phyloP scores from a whole-genome alignment of 1,140 invertebrate species.

The Drosophila lacertosa region DNA sequence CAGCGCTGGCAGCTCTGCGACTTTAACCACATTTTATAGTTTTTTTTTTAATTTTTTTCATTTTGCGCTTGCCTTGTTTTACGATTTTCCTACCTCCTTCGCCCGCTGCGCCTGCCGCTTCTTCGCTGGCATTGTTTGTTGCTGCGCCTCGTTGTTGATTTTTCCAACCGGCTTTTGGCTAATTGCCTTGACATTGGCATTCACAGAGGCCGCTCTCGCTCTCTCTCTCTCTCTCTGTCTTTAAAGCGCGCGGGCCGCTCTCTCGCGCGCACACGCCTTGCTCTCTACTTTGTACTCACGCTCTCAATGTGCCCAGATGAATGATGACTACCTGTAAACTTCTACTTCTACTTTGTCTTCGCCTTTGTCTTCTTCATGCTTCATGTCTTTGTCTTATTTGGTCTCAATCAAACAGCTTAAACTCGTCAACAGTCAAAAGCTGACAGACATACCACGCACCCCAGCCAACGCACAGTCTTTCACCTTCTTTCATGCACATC shows the following conservation, averaged over 20 bases:
- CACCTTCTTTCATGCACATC: background rate
- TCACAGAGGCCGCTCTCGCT: conserved; percentile 39
- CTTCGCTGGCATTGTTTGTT: conserved; percentile 66
- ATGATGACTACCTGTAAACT: conserved; percentile 34
- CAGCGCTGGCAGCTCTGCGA: conserved; percentile 52
- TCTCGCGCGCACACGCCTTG: background rate
- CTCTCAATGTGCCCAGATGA: conserved; percentile 30
- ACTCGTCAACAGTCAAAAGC: conserved; percentile 17
- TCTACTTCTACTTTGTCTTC: conserved; percentile 4
- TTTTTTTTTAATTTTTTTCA: too few relatives aligned
- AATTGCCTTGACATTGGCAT: conserved; percentile 82
- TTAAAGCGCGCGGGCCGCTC: background rate
- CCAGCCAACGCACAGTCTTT: too few relatives aligned
- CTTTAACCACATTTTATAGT: conserved; percentile 31
- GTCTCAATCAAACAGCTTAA: conserved; percentile 27
- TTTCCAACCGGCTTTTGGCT: conserved; percentile 81
- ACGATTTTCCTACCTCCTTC: conserved; percentile 35
- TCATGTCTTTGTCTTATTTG: conserved; percentile 26
- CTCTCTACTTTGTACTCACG: conserved; percentile 8
- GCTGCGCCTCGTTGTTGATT: conserved; percentile 58
- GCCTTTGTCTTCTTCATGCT: conserved; percentile 1
- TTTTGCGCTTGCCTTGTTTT: conserved; percentile 56
- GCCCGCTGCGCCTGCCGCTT: conserved; percentile 23
- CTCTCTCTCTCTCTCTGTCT: conserved; percentile 13
- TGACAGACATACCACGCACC: conserved; percentile 36